Percentiles rank a stretch among this genome's conserved stretches.
Conservation (phyloP, 53 echinoderm and acorn worm species). For the Echinarachnius parma region DNA sequence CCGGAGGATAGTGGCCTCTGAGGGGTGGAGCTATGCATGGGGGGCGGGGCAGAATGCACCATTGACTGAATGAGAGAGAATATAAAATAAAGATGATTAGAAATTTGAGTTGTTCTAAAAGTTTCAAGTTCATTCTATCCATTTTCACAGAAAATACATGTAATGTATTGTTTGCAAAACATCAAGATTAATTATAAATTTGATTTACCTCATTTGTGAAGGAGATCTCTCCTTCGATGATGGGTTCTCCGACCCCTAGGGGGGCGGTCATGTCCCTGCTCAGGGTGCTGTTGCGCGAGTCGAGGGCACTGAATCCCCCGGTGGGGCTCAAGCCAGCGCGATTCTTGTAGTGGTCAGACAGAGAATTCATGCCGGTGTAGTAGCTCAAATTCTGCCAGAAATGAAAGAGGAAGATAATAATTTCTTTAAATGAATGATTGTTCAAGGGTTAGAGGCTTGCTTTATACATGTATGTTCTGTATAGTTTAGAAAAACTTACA, state of each 20-base stretch:
- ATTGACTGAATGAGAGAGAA: slow-evolving; percentile 21
- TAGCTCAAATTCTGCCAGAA: slow-evolving; percentile 75
- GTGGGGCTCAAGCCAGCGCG: slow-evolving; percentile 68
- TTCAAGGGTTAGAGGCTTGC: no score
- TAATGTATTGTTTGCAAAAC: no score
- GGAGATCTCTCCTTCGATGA: slow-evolving; percentile 68
- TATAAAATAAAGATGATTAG: not conserved
- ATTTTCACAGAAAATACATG: not conserved
- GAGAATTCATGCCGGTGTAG: slow-evolving; percentile 85
- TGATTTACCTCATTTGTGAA: slow-evolving; percentile 12
- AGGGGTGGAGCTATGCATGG: slow-evolving; percentile 67
- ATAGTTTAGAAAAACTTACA: no score
- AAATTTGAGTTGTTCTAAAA: not conserved
- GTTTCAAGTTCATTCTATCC: not conserved
- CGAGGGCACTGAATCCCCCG: slow-evolving; percentile 71
- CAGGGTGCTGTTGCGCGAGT: slow-evolving; percentile 83
- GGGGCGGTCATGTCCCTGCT: slow-evolving; percentile 61
- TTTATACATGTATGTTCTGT: no score
- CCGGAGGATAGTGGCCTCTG: slow-evolving; percentile 27
- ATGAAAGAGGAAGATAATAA: not conserved
- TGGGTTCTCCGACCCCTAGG: no score
- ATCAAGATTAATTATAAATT: no score
- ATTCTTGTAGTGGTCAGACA: slow-evolving; percentile 85
- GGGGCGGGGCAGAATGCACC: slow-evolving; percentile 71
- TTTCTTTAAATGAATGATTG: no score